phyloP scores from a whole-genome alignment of 2,113 vertebrate genomes.

The Protobothrops mucrosquamatus region DNA sequence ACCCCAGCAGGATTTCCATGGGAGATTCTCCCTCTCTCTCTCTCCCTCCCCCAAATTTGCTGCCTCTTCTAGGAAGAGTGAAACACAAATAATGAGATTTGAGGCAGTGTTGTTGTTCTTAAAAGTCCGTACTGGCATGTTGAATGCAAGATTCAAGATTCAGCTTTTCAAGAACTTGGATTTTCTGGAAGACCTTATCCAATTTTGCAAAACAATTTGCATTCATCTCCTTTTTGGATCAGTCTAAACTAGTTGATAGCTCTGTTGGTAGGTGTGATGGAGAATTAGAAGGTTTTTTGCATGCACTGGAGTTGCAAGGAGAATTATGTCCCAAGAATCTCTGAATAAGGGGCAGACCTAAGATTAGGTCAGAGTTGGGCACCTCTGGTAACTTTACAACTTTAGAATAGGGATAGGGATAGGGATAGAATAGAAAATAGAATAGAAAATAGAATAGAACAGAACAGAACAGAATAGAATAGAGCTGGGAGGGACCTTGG shows the following conservation, averaged over 20 bases:
- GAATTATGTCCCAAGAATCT: neutral
- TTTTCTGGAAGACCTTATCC: neutral
- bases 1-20: neutral
- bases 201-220: neutral
- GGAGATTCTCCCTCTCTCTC: neutral
- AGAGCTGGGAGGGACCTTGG: no score
- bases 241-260: neutral
- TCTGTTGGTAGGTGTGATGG: neutral
- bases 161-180: neutral
- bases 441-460: no score
- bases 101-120: neutral
- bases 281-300: neutral
- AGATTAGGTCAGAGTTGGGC: neutral
- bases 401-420: no score
- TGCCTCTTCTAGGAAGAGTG: neutral
- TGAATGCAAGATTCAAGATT: no score
- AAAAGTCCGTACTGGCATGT: neutral
- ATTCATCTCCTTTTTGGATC: neutral
- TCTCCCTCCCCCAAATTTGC: neutral
- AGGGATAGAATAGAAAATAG: no score
- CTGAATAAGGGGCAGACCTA: neutral
- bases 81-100: neutral
- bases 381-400: neutral
- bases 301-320: neutral
- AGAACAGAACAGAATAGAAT: no score